Evolutionary conservation across 2,113 vertebrate genomes (phyloP).

Genomic region (Cacatua alba): DNA sequence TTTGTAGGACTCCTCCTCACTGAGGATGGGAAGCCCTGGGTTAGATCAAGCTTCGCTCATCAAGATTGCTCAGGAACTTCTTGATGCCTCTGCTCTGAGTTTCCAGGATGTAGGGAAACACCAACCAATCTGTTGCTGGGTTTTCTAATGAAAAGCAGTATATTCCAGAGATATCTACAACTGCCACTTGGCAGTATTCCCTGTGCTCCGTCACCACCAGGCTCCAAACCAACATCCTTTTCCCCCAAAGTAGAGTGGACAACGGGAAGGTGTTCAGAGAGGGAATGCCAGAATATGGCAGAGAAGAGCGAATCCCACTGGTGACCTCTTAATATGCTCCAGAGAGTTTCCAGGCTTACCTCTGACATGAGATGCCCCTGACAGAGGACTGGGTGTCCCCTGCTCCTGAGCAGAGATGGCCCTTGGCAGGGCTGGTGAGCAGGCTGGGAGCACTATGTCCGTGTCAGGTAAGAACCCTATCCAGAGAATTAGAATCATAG

Average conservation of each 20-base stretch:
- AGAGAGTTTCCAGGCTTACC: not conserved
- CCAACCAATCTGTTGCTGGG: not conserved
- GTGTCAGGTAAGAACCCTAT: not conserved
- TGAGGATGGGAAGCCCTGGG: not conserved
- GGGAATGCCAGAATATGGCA: not conserved
- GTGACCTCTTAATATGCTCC: not conserved
- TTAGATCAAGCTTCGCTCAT: not conserved
- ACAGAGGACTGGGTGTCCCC: not conserved
- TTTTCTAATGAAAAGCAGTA: not conserved
- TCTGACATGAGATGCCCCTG: not conserved
- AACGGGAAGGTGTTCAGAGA: not conserved
- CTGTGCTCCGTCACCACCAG: not conserved
- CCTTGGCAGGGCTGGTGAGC: not conserved
- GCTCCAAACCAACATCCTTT: not conserved
- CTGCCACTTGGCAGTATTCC: not conserved
- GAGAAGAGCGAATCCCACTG: not conserved
- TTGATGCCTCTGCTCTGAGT: not conserved
- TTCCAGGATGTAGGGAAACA: not conserved
- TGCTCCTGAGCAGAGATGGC: not conserved
- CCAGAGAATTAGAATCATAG: not conserved
- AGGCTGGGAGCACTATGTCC: fast-evolving
- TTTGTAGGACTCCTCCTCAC: not conserved
- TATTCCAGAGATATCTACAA: not conserved
- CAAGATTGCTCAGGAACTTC: not conserved
- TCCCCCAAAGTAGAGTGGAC: not conserved